Percentiles rank a stretch among this genome's conserved stretches.
Evolutionary conservation across 2,113 vertebrate genomes (phyloP).

Genomic region (Atherinomorus stipes): DNA sequence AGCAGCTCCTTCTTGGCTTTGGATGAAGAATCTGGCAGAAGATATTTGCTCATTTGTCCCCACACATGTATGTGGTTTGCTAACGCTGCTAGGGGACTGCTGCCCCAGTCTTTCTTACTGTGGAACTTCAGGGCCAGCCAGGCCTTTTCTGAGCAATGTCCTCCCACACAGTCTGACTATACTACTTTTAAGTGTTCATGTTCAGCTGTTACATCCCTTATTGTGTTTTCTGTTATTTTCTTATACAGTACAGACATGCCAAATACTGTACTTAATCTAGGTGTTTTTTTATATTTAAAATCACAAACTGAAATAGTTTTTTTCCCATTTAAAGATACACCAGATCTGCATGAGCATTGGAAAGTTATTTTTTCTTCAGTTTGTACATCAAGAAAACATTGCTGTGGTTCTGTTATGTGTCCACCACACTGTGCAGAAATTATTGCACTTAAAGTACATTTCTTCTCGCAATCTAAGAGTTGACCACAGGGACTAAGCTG

Average conservation of each 20-base stretch:
- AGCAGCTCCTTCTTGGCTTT: constrained; percentile 71
- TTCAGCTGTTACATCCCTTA: constrained; percentile 46
- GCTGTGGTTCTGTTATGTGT: too few species aligned
- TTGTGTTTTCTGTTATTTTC: constrained; percentile 28
- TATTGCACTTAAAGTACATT: too few species aligned
- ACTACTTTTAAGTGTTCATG: constrained; percentile 37
- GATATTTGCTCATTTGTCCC: constrained; percentile 80
- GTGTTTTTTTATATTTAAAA: constrained; percentile 11
- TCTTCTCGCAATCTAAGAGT: too few species aligned
- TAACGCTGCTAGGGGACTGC: constrained; percentile 66
- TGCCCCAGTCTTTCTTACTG: constrained; percentile 61
- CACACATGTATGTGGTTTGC: constrained; percentile 80
- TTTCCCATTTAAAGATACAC: too few species aligned
- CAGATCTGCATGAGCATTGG: too few species aligned
- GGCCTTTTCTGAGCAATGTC: constrained; percentile 65
- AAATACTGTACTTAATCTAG: neutral
- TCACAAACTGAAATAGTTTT: neutral
- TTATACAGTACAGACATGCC: constrained; percentile 5
- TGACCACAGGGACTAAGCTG: neutral
- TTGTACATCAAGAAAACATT: too few species aligned
- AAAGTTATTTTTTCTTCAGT: too few species aligned
- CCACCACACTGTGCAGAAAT: too few species aligned
- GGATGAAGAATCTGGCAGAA: constrained; percentile 70
- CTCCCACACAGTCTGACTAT: constrained; percentile 69
- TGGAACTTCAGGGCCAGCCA: constrained; percentile 59